Evolutionary conservation across 2,888 invertebrate species (phyloP), one percentile per base, ranked within the genome.

Genomic region (Protodeltote pygarga): DNA sequence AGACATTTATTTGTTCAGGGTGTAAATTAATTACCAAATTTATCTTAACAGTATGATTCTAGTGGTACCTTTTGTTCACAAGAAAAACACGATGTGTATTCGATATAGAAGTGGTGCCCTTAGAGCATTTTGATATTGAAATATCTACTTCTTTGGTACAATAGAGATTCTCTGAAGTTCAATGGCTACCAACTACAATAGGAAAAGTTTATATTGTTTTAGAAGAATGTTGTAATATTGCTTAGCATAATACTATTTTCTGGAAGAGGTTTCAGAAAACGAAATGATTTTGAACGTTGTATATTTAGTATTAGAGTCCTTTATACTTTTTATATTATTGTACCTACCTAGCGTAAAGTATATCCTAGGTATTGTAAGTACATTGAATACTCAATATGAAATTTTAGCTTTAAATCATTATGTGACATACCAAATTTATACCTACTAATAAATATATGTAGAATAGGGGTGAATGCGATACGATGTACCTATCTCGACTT

Each of bases 211-310:
- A n/a, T n/a, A n/a, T n/a, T n/a, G n/a, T n/a, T 27, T 25, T 33
- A 28, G 14, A 27, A 44, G 5, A 25, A 6, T 11, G 13, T 4
- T 28, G 13, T n/a, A n/a, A 24, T 15, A 46, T 27, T 46, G 27
- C 45, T 59, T 46, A 46, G 34, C 23, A 41, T 64, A 63, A 37
- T 27, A 37, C n/a, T 13, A 42, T 13, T 67, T 53, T 53, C 32
- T 64, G 54, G 27, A 66, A 20, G 20, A 52, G 61, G 60, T 65
- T 71, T 73, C 62, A 55, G 51, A 21, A 62, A 71, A 69, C 58
- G 65, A 75, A 72, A 70, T 69, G 31, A 52, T 75, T 77, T 66
- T 48, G 49, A 73, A 71, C 15, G 10, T 70, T 74, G 65, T 70
- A 54, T 63, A 51, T 39, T 46, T 58, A 76, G 64, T 39, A 31